Conservation (phyloP, 2,797 vertebrate genomes). For the Scomberomorus guttatus region DNA sequence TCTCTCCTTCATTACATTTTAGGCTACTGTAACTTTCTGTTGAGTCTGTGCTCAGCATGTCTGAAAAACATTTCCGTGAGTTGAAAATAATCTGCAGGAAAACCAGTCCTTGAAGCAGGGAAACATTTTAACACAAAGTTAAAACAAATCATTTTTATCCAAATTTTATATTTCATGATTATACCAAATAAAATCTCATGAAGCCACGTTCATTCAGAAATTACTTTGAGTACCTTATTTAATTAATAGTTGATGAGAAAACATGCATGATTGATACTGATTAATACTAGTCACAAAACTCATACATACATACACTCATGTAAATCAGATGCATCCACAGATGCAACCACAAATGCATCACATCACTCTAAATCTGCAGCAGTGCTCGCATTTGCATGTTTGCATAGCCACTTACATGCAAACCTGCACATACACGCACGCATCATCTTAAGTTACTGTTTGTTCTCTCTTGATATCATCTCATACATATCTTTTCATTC, state of each 20-base stretch:
- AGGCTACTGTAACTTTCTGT: background rate
- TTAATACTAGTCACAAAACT: background rate
- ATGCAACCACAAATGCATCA: background rate
- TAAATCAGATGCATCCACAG: background rate
- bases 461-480: background rate
- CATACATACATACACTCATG: background rate
- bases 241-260: background rate
- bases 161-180: background rate
- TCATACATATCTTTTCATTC: background rate
- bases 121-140: background rate
- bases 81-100: background rate
- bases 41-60: background rate
- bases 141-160: background rate
- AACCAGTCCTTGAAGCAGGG: background rate
- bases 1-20: background rate
- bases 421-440: background rate
- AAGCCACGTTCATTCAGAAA: background rate
- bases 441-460: background rate
- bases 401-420: background rate
- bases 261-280: background rate
- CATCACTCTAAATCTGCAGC: background rate
- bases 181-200: background rate
- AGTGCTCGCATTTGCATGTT: background rate
- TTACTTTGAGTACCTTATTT: background rate
- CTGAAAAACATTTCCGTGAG: background rate